Conservation (phyloP, 1,140 invertebrate genomes). For the Octopus bimaculoides region DNA sequence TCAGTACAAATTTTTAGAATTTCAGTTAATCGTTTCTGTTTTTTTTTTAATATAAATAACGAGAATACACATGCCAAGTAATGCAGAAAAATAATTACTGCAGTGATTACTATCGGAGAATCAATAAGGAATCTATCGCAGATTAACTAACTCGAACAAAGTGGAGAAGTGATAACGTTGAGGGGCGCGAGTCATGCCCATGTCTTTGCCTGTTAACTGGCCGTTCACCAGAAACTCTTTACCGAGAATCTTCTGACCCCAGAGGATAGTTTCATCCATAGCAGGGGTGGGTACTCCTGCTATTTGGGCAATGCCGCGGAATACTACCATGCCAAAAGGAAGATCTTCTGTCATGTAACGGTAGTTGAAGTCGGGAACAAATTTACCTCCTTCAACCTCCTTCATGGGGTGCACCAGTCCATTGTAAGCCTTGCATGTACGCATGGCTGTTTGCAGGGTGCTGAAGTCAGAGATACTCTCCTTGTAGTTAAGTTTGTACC, state of each 20-base stretch:
- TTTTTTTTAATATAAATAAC: too few species aligned
- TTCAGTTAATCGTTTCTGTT: too few species aligned
- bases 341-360: conserved; percentile 41
- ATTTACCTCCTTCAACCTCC: conserved; percentile 23
- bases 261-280: conserved; percentile 36
- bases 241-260: conserved; percentile 37
- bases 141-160: not conserved
- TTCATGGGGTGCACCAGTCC: conserved; percentile 41
- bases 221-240: conserved; percentile 37
- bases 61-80: too few species aligned
- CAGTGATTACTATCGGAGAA: too few species aligned
- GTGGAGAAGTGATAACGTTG: conserved; percentile 40
- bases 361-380: conserved; percentile 39
- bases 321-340: conserved; percentile 40
- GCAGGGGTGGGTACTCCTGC: conserved; percentile 32
- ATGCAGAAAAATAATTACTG: too few species aligned
- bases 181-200: conserved; percentile 33
- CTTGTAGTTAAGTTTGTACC: conserved; percentile 30
- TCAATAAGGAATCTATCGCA: not conserved
- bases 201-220: conserved; percentile 36
- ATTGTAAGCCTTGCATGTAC: conserved; percentile 39
- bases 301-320: conserved; percentile 38
- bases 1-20: too few species aligned
- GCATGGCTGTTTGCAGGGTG: conserved; percentile 26
- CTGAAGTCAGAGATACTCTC: conserved; percentile 32